Percentiles rank a stretch among this genome's conserved stretches.
These are phyloP conservation scores for Mesitornis unicolor DNA, from an alignment of 2,113 vertebrate genomes.

Conservation along the genomic window DNA sequence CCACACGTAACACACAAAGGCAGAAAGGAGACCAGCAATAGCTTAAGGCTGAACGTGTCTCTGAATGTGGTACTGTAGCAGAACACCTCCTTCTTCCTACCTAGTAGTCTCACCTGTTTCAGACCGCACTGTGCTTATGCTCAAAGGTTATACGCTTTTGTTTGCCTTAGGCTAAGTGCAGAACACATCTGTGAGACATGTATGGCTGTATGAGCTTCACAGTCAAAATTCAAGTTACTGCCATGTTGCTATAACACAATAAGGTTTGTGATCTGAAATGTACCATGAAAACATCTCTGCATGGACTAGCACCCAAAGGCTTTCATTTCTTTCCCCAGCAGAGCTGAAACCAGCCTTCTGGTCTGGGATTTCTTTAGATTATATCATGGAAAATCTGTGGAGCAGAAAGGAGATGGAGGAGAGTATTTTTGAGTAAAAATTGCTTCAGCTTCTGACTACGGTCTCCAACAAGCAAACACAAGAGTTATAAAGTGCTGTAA, in stretches of 20 bases:
- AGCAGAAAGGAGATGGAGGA: background rate
- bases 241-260: background rate
- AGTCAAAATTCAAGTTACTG: background rate
- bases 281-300: background rate
- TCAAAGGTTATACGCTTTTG: background rate
- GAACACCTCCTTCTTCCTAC: background rate
- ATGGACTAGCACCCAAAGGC: background rate
- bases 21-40: background rate
- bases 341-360: background rate
- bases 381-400: background rate
- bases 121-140: background rate
- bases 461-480: background rate
- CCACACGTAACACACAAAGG: background rate
- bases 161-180: background rate
- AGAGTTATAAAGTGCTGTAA: background rate
- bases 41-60: background rate
- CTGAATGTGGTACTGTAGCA: rapidly evolving
- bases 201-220: background rate
- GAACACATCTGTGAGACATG: background rate
- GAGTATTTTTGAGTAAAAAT: background rate
- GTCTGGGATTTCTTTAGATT: background rate
- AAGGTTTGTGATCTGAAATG: background rate
- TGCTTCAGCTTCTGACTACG: background rate
- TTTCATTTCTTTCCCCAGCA: background rate
- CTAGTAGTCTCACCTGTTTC: background rate